These are phyloP conservation scores for Lontra canadensis DNA, from an alignment of 2,113 vertebrate genomes.

Conservation along the genomic window DNA sequence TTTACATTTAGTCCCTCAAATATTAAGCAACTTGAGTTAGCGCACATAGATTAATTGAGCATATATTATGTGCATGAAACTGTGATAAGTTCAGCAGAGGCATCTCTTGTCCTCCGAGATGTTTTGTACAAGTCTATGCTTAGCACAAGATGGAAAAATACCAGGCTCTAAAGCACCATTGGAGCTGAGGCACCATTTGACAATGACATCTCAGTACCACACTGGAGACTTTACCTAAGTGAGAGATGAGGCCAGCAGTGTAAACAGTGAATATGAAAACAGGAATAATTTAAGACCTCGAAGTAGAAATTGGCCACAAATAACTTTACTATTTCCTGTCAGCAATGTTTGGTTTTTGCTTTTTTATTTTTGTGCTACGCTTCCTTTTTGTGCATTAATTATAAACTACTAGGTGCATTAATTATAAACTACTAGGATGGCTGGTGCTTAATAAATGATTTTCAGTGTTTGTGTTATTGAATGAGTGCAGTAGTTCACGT, in stretches of 20 bases:
- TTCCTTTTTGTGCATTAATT: neutral
- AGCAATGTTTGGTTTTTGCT: neutral
- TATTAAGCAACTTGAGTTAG: neutral
- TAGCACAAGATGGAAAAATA: neutral
- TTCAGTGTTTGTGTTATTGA: neutral
- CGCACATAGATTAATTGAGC: neutral
- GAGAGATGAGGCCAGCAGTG: neutral
- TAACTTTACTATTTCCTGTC: neutral
- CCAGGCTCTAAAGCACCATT: neutral
- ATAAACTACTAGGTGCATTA: neutral
- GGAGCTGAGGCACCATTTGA: neutral
- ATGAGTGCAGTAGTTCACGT: neutral
- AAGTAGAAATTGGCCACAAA: neutral
- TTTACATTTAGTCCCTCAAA: neutral
- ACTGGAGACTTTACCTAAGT: neutral
- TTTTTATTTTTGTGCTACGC: neutral
- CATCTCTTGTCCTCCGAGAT: neutral
- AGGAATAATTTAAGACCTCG: neutral
- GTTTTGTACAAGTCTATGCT: neutral
- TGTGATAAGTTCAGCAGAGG: neutral
- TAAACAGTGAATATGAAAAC: neutral
- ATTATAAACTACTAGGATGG: neutral
- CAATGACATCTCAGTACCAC: neutral
- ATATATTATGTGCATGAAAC: neutral
- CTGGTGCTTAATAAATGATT: neutral